Base-by-base conservation (phyloP, 2,888 invertebrate species). In the Agonopterix subpropinquella region DNA sequence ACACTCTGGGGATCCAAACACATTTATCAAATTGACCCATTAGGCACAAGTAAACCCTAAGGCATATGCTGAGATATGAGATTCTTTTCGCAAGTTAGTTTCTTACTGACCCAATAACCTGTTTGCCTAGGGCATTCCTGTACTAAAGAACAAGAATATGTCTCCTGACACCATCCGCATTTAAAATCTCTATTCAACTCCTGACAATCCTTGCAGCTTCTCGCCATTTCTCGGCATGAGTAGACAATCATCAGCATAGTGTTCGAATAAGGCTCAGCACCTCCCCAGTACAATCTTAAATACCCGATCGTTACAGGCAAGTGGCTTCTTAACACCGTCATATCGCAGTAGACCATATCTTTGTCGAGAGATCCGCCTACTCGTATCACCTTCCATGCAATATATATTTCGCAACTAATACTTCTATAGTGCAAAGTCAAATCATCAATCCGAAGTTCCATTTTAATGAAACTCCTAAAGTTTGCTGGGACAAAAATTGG, bases 201-300 rank as follows among this genome's bases (percentile, higher is more conserved):
- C 44, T 62, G 60, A 41, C 70, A 71, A 8, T 58, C 56, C 1
- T 50, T 11, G 37, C 66, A 70, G 11, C 47, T 55, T 1, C 42
- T 45, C 1, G 65, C 65, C 53, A 69, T 58, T 4, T 35, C 41
- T 7, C 57, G 57, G 45, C 75, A 74, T 10, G 56, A 58, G 36
- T 70, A 73, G 1, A 69, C 59, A 4, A 65, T 53, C 5, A 75
- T 43, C 4, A 72, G 53, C 3, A 73, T 43, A 47, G 61, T 55
- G 46, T 75, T 75, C 0, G 75, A 74, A 43, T 59, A 61, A 7
- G 70, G 72, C 35, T 71, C 67, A 2, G 58, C 62, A 15, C 72
- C 67, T 0, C 70, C 69, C 72, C 71, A 73, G 8, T 62, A 45
- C 11, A 75, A 44, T 37, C 59, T 58, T 15, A 64, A 43, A 9